Conservation (phyloP, 1,140 invertebrate species). For the Euwallacea fornicatus region DNA sequence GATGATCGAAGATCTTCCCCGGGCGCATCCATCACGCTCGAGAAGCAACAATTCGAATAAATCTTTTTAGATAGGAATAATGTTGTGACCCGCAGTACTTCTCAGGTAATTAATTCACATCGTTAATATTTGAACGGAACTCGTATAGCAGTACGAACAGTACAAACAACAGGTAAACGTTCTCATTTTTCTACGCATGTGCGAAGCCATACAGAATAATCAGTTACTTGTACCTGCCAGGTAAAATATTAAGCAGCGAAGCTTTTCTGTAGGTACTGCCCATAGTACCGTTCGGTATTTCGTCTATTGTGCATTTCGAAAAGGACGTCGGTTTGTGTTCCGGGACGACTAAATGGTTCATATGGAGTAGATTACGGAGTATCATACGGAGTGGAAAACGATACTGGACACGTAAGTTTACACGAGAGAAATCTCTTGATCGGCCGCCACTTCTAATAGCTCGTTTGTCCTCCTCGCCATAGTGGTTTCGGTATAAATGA, state of each 20-base stretch:
- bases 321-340: no score
- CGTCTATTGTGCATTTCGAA: conserved; percentile 30
- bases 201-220: conserved; percentile 29
- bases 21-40: no score
- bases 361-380: no score
- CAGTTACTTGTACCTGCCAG: conserved; percentile 42
- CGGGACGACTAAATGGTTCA: no score
- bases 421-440: no score
- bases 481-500: conserved; percentile 35
- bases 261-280: conserved; percentile 33
- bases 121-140: conserved; percentile 14
- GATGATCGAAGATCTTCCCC: no score
- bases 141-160: conserved; percentile 20
- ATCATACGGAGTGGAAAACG: no score
- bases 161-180: conserved; percentile 40
- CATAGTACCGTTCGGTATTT: conserved; percentile 29
- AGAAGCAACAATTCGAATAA: no score
- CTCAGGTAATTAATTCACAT: neutral
- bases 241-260: conserved; percentile 38
- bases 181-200: conserved; percentile 41
- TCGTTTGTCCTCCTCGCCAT: conserved; percentile 22
- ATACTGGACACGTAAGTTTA: no score
- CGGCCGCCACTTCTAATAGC: conserved; percentile 23
- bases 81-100: neutral
- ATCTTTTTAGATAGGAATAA: no score